A percentile compares a stretch with the other conserved stretches of the same genome.
Evolutionary conservation across 2,113 vertebrate genomes (phyloP).

Genomic region (Tetrax tetrax): DNA sequence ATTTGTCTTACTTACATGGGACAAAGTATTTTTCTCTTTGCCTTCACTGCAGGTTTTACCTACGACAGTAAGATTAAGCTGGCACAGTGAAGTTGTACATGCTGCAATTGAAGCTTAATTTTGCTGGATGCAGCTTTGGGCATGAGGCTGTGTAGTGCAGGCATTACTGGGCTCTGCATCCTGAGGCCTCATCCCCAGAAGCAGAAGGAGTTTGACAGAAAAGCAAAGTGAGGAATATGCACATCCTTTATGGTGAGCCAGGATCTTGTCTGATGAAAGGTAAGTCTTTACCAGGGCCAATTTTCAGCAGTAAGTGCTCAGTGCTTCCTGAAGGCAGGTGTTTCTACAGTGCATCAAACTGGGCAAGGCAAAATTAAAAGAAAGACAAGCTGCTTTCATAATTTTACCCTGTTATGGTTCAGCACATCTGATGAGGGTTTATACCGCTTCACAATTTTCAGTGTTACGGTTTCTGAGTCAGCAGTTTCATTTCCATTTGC

Average conservation of each 20-base stretch:
- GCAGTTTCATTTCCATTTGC: neutral
- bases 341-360: neutral
- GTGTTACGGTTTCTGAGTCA: neutral
- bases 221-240: neutral
- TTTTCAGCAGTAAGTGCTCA: neutral
- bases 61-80: neutral
- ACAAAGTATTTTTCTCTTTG: neutral
- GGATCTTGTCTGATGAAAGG: neutral
- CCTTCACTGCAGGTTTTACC: neutral
- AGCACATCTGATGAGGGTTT: neutral
- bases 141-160: neutral
- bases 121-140: neutral
- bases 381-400: neutral
- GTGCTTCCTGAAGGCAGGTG: neutral
- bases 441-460: neutral
- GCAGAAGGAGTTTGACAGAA: neutral
- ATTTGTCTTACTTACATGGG: neutral
- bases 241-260: neutral
- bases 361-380: neutral
- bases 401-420: neutral
- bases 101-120: neutral
- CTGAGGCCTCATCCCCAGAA: neutral
- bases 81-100: neutral
- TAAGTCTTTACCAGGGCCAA: neutral
- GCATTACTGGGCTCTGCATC: neutral